Evolutionary conservation across 53 echinoderm and acorn worm genomes (phyloP).

Genomic region (Holothuria leucospilota): DNA sequence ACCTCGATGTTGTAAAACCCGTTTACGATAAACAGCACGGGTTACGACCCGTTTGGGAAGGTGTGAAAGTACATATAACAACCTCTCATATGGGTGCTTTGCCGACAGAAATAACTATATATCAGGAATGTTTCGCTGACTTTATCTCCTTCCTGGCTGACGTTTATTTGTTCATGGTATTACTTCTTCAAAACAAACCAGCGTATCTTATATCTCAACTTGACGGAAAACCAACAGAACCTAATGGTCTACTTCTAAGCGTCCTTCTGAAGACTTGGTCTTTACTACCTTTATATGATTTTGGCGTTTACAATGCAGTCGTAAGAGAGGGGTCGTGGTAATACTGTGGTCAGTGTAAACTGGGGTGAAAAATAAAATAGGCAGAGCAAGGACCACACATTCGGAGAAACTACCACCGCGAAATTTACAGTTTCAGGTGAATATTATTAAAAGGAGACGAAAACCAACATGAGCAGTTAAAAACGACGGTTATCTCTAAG

Average conservation of each 20-base stretch:
- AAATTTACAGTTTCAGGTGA: conserved; percentile 1
- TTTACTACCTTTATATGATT: too few relatives aligned
- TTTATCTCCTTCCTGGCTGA: conserved; percentile 26
- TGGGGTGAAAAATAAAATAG: not conserved
- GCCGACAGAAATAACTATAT: not conserved
- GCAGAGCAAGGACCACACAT: conserved; percentile 14
- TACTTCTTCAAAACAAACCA: conserved; percentile 54
- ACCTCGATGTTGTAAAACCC: conserved; percentile 39
- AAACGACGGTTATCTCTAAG: too few relatives aligned
- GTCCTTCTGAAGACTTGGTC: too few relatives aligned
- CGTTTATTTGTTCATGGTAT: conserved; percentile 44
- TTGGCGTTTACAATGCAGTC: not conserved
- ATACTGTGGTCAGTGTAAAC: conserved; percentile 30
- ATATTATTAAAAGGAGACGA: too few relatives aligned
- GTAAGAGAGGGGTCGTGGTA: not conserved
- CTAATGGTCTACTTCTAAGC: conserved; percentile 20
- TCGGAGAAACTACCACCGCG: not conserved
- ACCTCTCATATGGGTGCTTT: conserved; percentile 22
- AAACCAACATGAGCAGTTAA: too few relatives aligned
- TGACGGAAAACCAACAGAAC: conserved; percentile 41
- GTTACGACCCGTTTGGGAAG: conserved; percentile 39
- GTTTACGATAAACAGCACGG: conserved; percentile 46
- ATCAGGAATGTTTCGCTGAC: conserved; percentile 29
- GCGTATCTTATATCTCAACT: conserved; percentile 25
- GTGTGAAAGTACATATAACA: conserved; percentile 40